Evolutionary conservation across 35 echinoderm and acorn worm species (phyloP).

Genomic region (Amphiura filiformis): DNA sequence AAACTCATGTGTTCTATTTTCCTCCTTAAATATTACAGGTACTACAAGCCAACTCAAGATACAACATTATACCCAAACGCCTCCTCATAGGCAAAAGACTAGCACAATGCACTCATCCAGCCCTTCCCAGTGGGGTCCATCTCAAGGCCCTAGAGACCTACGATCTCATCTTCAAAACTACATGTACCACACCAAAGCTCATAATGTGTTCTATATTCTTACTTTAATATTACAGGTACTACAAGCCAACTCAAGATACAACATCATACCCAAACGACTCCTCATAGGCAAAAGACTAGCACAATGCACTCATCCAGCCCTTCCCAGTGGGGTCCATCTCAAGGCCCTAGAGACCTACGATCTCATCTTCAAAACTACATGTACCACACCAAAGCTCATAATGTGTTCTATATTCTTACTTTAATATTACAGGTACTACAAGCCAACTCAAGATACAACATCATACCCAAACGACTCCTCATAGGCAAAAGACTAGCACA

Average conservation of each 20-base stretch:
- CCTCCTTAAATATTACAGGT: too few species aligned
- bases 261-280: constrained; percentile 81
- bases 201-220: too few species aligned
- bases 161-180: too few species aligned
- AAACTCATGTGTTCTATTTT: too few species aligned
- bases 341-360: constrained; percentile 96
- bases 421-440: constrained; percentile 77
- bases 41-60: too few species aligned
- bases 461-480: constrained; percentile 85
- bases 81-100: too few species aligned
- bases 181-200: too few species aligned
- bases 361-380: constrained; percentile 92
- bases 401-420: constrained; percentile 5
- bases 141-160: too few species aligned
- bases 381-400: constrained; percentile 58
- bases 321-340: constrained; percentile 96
- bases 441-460: constrained; percentile 68
- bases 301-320: constrained; percentile 98
- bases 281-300: constrained; percentile 94
- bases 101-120: too few species aligned
- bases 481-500: constrained; percentile 98
- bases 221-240: constrained; percentile 67
- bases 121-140: too few species aligned
- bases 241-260: constrained; percentile 80
- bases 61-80: too few species aligned